Base-by-base conservation (phyloP, 1,140 invertebrate genomes). In the Eriocheir sinensis region DNA sequence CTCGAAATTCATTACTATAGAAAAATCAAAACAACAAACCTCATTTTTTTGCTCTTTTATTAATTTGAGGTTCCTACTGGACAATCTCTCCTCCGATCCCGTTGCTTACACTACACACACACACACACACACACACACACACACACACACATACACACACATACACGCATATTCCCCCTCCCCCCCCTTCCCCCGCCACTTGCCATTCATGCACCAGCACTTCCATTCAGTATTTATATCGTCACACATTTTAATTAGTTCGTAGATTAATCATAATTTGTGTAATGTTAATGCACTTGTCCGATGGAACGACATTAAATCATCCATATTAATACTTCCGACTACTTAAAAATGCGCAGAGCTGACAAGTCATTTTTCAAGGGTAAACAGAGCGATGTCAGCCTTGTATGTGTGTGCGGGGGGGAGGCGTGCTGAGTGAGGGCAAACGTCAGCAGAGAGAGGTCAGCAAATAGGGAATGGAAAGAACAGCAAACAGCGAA, bases 251-350 rank as follows among this genome's bases (percentile, higher is more conserved):
- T 72, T 72, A 72, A 72, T 72, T 27, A 72, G 60, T 72, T 72
- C n/a, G n/a, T n/a, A 72, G 60, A 72, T 72, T 72, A 72, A 72
- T 72, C 60, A 27, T n/a, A 12, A n/a, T 72, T 72, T n/a, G n/a
- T n/a, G 27, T 72, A 27, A 72, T n/a, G 60, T 72, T 72, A 72
- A 72, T 72, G 60, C 60, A 72, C 60, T 72, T 72, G n/a, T 72
- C 27, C 12, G 21, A 72, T 21, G 12, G n/a, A 72, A 72, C 27
- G 60, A n/a, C 60, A 72, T 72, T 21, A 12, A 72, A 21, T 4
- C 60, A 72, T 72, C 60, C 27, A 72, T n/a, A 21, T 72, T 72
- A 72, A 72, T 72, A 72, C 60, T n/a, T n/a, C 21, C 17, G 12
- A 21, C 60, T 72, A n/a, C 21, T 72, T 21, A n/a, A 21, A 72